A percentile compares a stretch with the other conserved stretches of the same genome.
phyloP scores from a whole-genome alignment of 2,888 invertebrate species.

The Pinctada fucata region DNA sequence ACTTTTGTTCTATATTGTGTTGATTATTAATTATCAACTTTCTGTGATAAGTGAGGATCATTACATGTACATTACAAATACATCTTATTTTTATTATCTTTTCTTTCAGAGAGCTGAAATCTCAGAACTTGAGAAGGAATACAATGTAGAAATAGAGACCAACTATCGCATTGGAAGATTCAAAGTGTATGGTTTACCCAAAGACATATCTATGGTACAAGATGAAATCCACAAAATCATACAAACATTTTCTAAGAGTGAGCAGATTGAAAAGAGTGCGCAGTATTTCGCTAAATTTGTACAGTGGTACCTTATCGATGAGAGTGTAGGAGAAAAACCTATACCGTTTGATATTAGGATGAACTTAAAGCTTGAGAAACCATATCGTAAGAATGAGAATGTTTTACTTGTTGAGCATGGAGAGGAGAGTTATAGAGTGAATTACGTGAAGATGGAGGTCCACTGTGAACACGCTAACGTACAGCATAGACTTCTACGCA shows the following conservation, averaged over 20 bases:
- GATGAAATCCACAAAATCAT: not conserved
- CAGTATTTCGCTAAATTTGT: not conserved
- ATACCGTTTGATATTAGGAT: not conserved
- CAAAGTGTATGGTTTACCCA: not conserved
- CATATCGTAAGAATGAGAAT: not conserved
- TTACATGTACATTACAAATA: not conserved
- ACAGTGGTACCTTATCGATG: not conserved
- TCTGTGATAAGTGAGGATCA: not conserved
- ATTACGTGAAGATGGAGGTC: not conserved
- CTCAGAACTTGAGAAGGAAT: not conserved
- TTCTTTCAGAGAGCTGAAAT: not conserved
- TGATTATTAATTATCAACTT: too few species aligned
- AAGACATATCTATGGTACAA: not conserved
- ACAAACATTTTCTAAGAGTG: not conserved
- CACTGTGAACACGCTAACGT: not conserved
- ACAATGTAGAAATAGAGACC: not conserved
- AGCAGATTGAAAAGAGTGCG: not conserved
- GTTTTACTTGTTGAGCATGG: not conserved
- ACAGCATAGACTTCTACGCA: not conserved
- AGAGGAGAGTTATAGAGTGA: not conserved
- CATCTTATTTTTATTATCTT: not conserved
- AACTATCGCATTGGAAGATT: not conserved
- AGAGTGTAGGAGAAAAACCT: not conserved
- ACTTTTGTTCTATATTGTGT: too few species aligned
- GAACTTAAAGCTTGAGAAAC: not conserved